Evolutionary conservation across 2,113 vertebrate genomes (phyloP).

Genomic region (Sinocyclocheilus grahami): DNA sequence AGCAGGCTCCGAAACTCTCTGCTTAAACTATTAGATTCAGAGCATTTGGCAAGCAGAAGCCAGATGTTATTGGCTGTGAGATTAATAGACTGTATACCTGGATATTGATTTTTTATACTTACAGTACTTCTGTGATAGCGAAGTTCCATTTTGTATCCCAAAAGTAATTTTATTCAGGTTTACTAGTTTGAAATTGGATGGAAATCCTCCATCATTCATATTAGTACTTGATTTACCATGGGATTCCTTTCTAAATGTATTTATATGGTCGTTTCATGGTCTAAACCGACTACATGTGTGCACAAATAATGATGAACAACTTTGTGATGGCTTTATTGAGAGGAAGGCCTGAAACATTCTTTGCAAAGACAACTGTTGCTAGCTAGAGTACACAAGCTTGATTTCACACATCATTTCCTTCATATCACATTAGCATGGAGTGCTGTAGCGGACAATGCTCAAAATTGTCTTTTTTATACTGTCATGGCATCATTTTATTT

Average conservation of each 20-base stretch:
- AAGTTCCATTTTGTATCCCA: conserved; percentile 47
- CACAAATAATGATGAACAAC: no score
- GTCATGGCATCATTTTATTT: background rate
- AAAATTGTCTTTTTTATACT: background rate
- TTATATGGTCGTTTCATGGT: no score
- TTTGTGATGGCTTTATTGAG: no score
- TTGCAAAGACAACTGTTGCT: background rate
- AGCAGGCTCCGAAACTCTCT: conserved; percentile 61
- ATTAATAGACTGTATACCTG: background rate
- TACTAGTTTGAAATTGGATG: background rate
- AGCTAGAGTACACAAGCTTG: background rate
- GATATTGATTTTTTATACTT: conserved; percentile 58
- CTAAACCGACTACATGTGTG: no score
- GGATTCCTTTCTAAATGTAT: no score
- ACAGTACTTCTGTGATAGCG: conserved; percentile 58
- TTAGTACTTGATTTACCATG: no score
- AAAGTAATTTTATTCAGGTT: background rate
- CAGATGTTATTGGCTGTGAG: conserved; percentile 65
- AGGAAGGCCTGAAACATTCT: no score
- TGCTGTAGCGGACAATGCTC: no score
- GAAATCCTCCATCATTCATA: no score
- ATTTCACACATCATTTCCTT: background rate
- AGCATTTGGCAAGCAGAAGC: conserved; percentile 54
- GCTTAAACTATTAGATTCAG: conserved; percentile 64
- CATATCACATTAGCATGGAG: background rate